A percentile compares a stretch with the other conserved stretches of the same genome.
Conservation (phyloP, 2,797 vertebrate genomes). For the Leptatherina wallacei region DNA sequence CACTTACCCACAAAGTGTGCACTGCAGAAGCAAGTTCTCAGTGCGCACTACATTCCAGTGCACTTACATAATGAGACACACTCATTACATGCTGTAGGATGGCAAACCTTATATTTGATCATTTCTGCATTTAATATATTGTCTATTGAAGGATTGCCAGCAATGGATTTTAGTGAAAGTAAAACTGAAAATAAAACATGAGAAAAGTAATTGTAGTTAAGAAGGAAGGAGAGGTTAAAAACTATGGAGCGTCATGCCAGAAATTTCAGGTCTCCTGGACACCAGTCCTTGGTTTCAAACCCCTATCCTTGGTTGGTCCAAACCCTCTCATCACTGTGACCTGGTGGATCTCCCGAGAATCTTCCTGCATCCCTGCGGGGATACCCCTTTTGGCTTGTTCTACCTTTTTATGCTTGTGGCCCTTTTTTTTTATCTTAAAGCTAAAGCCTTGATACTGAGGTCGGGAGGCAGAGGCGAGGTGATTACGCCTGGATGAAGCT, state of each 20-base stretch:
- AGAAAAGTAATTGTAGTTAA: background rate
- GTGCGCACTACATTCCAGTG: too few relatives aligned
- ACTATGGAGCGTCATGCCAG: background rate
- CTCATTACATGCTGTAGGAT: constrained; percentile 5
- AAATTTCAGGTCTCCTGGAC: background rate
- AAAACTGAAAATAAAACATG: background rate
- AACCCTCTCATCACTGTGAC: background rate
- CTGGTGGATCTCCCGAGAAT: background rate
- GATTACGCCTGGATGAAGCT: too few relatives aligned
- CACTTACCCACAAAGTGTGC: too few relatives aligned
- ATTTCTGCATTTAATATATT: constrained; percentile 8
- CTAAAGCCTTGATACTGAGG: background rate
- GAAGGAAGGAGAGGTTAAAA: background rate
- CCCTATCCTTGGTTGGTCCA: background rate
- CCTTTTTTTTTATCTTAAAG: background rate
- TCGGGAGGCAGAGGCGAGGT: too few relatives aligned
- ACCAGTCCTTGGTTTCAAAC: background rate
- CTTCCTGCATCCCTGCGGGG: background rate
- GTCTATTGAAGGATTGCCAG: constrained; percentile 5
- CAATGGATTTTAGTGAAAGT: background rate
- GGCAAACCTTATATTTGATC: constrained; percentile 5
- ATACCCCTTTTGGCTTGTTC: background rate
- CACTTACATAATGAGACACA: too few relatives aligned
- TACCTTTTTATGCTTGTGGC: background rate
- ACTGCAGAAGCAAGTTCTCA: too few relatives aligned